Conservation (phyloP, 1,140 invertebrate genomes). For the Drosophila lini region DNA sequence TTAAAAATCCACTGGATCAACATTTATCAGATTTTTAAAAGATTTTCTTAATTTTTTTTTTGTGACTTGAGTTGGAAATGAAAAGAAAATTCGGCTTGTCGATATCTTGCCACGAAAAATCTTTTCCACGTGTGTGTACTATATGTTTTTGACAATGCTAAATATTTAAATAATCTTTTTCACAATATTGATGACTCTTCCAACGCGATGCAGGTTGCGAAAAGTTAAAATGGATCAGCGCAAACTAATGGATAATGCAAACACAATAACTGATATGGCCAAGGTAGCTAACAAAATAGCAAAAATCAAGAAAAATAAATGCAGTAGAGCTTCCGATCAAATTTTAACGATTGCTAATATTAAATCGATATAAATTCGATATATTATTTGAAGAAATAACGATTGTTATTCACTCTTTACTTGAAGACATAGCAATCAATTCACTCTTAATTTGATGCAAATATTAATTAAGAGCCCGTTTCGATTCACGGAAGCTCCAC, state of each 20-base stretch:
- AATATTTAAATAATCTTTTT: slow-evolving; percentile 45
- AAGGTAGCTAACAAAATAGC: slow-evolving; percentile 90
- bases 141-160: slow-evolving; percentile 23
- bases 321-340: slow-evolving; percentile 9
- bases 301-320: background rate
- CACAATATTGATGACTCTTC: slow-evolving; percentile 67
- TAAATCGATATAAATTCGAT: background rate
- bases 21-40: slow-evolving; percentile 7
- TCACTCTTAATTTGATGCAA: background rate
- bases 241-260: slow-evolving; percentile 99
- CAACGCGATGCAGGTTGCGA: slow-evolving; percentile 90
- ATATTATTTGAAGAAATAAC: background rate
- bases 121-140: slow-evolving; percentile 15
- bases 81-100: slow-evolving; percentile 10
- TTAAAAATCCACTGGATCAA: background rate
- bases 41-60: background rate
- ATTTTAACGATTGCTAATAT: too few species aligned
- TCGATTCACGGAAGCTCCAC: background rate
- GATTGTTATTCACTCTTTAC: background rate
- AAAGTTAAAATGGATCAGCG: slow-evolving; percentile 99
- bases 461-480: background rate
- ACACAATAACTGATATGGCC: slow-evolving; percentile 99
- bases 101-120: background rate
- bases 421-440: too few species aligned
- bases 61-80: slow-evolving; percentile 11